Evolutionary conservation across 2,113 vertebrate species (phyloP).

Genomic region (Rhabdomys dilectus): DNA sequence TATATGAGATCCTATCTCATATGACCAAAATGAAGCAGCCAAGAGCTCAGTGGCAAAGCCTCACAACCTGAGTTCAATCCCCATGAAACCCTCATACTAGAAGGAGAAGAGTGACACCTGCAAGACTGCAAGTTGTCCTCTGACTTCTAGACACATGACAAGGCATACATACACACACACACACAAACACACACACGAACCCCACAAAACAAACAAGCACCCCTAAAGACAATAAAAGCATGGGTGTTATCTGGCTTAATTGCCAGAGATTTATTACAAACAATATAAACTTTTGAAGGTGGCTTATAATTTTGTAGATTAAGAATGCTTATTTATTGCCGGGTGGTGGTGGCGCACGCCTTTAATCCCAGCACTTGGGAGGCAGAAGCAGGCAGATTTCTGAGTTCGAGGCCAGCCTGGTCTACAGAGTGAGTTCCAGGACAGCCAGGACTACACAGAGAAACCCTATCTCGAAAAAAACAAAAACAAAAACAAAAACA

Average conservation of each 20-base stretch:
- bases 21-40: neutral
- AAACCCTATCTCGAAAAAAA: no score
- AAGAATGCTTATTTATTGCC: neutral
- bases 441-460: no score
- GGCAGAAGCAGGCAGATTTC: no score
- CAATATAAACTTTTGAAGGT: slow-evolving; percentile 39
- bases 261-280: neutral
- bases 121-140: neutral
- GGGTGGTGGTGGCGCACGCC: no score
- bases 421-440: no score
- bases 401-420: no score
- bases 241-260: neutral
- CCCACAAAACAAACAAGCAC: neutral
- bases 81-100: neutral
- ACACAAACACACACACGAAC: neutral
- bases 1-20: neutral
- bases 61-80: neutral
- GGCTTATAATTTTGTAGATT: neutral
- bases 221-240: neutral
- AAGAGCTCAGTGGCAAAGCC: neutral
- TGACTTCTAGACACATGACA: neutral
- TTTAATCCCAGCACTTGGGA: no score
- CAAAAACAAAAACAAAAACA: no score
- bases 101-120: neutral
- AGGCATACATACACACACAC: neutral